Conservation (phyloP, 2,888 invertebrate genomes). For the Synanthedon andrenaeformis region DNA sequence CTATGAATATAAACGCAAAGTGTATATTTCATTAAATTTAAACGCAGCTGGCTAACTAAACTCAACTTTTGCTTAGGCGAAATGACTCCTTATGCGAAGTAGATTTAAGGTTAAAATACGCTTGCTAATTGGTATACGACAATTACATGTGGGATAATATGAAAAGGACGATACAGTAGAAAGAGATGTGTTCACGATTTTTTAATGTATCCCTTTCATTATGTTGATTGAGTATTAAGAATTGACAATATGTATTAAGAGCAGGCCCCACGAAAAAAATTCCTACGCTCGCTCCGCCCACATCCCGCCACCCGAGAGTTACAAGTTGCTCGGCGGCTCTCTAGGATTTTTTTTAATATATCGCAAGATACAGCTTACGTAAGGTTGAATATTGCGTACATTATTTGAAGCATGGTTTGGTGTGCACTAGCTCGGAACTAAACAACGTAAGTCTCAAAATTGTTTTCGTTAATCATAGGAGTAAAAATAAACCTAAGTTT, state of each 20-base stretch:
- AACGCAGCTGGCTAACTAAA: constrained; percentile 46
- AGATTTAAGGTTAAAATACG: constrained; percentile 35
- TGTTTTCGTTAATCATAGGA: no score
- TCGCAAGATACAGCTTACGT: no score
- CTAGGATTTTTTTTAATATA: no score
- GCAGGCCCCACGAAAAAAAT: no score
- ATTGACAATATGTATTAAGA: constrained; percentile 39
- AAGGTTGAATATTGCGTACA: no score
- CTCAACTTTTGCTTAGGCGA: constrained; percentile 31
- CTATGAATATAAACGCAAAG: constrained; percentile 18
- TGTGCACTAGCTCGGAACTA: no score
- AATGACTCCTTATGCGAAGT: constrained; percentile 35
- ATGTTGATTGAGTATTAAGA: constrained; percentile 42
- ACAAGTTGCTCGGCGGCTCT: no score
- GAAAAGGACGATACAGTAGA: constrained; percentile 33
- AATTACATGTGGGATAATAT: constrained; percentile 37
- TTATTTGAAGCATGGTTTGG: no score
- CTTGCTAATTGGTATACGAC: constrained; percentile 49
- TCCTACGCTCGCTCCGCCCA: no score
- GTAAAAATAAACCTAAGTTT: no score
- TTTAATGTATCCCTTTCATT: constrained; percentile 50
- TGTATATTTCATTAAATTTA: constrained; percentile 17
- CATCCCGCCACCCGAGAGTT: no score
- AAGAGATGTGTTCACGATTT: constrained; percentile 45
- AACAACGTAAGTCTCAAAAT: no score